These are phyloP conservation scores for Nesogale talazaci DNA, from an alignment of 2,113 vertebrate genomes.

Conservation along the genomic window DNA sequence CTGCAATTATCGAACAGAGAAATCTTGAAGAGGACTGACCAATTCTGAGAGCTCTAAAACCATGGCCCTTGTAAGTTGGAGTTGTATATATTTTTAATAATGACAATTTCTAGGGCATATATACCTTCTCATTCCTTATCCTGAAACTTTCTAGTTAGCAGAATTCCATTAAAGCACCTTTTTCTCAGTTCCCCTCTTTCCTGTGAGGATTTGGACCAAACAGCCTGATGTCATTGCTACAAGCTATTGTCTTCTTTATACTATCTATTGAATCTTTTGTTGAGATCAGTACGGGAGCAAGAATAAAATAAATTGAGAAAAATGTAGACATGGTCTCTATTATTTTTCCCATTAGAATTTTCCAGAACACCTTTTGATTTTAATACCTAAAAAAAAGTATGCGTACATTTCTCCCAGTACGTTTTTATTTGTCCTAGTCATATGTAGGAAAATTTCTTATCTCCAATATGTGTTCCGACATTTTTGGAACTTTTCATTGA, in stretches of 20 bases:
- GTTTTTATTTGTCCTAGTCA: background rate
- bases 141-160: slow-evolving; percentile 8
- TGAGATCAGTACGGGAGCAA: background rate
- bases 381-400: background rate
- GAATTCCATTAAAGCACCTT: background rate
- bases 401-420: slow-evolving; percentile 25
- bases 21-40: slow-evolving; percentile 12
- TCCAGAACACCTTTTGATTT: slow-evolving; percentile 28
- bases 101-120: background rate
- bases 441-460: slow-evolving; percentile 14
- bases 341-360: background rate
- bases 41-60: background rate
- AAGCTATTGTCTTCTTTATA: background rate
- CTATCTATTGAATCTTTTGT: background rate
- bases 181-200: background rate
- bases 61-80: slow-evolving; percentile 75
- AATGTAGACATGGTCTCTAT: background rate
- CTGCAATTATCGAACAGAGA: background rate
- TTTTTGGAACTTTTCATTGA: slow-evolving; percentile 9
- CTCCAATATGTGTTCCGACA: background rate
- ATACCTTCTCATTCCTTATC: background rate
- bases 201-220: background rate
- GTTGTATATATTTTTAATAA: too few relatives aligned
- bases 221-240: background rate
- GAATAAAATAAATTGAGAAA: slow-evolving; percentile 26